phyloP scores from a whole-genome alignment of 2,113 vertebrate species.

The Muscicapa adusta region DNA sequence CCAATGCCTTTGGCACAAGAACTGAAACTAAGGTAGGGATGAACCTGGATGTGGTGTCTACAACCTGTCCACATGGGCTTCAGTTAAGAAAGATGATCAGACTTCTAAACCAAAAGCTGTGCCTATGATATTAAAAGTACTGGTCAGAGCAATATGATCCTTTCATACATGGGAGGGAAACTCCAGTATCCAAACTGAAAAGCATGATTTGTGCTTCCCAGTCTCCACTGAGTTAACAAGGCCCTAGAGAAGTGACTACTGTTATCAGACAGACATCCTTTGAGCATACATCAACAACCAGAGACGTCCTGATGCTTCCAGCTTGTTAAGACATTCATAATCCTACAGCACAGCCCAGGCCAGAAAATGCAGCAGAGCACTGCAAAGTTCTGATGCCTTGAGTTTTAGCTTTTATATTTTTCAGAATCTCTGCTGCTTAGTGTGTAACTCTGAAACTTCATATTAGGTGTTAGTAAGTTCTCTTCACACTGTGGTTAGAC shows the following conservation, averaged over 20 bases:
- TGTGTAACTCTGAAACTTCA: no score
- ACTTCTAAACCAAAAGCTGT: neutral
- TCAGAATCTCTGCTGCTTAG: no score
- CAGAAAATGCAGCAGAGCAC: neutral
- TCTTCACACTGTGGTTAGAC: no score
- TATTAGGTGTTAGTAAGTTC: no score
- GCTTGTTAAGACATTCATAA: neutral
- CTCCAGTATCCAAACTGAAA: neutral
- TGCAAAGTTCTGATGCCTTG: neutral
- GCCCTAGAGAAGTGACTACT: neutral
- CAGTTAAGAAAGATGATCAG: neutral
- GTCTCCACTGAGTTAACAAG: neutral
- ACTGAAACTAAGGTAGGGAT: neutral
- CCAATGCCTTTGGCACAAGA: neutral
- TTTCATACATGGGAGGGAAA: neutral
- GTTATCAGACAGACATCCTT: neutral
- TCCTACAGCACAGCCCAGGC: neutral
- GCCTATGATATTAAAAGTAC: neutral
- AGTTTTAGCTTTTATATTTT: no score
- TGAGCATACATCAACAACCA: neutral
- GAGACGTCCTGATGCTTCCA: neutral
- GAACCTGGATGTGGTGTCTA: neutral
- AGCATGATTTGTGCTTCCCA: neutral
- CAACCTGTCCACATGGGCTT: neutral
- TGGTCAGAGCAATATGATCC: neutral